Evolutionary conservation across 2,888 invertebrate species (phyloP), one percentile per base, ranked within the genome.

Genomic region (Scotopteryx bipunctaria): DNA sequence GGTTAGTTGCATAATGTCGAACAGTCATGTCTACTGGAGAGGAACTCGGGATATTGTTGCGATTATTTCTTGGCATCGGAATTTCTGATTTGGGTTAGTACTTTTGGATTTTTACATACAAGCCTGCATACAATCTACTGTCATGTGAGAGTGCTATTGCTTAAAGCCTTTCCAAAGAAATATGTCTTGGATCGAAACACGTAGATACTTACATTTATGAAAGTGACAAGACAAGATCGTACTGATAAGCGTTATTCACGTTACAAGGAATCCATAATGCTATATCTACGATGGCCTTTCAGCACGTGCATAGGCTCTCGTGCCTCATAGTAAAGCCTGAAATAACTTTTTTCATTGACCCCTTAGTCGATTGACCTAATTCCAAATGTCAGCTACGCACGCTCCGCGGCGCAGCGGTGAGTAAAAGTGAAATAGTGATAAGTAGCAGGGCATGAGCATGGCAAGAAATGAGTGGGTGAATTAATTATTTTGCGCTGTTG

Each of bases 261-360:
- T 52, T 42, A 35, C 40, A 47, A 37, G 52, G 32, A 36, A 36
- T 36, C 45, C 33, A 45, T 51, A 45, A 29, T 41, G 27, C 19
- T 16, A 25, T 38, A 41, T 21, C 29, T 42, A 43, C 38, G 29
- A 43, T 53, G 33, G 47, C 33, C 37, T 38, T 48, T 44, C 33
- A 48, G 32, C 53, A 53, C 53, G 53, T 53, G 53, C 43, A 43
- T 37, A 42, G 40, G 25, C 40, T 31, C 50, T 49, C 51, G 55
- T 50, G 36, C 19, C 27, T 55, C 47, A 53, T 51, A 57, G 58
- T 57, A 59, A 53, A 60, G 57, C 55, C 56, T 63, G 58, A 63
- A 60, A 63, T 57, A 49, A 60, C 60, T 60, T 60, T 63, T 63
- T 63, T 57, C 58, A 60, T 60, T 63, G 63, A 63, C 63, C 63